phyloP scores from a whole-genome alignment of 2,888 invertebrate genomes.

The Dilophus febrilis region DNA sequence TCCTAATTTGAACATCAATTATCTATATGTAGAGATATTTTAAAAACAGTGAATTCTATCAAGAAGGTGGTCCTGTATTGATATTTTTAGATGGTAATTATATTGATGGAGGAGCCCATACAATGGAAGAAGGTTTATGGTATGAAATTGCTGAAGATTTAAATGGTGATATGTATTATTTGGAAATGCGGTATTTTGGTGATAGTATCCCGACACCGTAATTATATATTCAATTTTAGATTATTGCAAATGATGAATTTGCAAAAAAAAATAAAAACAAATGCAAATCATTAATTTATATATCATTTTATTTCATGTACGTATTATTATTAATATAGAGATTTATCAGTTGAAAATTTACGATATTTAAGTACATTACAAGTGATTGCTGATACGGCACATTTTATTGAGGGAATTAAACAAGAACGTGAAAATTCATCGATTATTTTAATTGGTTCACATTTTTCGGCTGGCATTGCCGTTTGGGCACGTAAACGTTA shows the following conservation, averaged over 20 bases:
- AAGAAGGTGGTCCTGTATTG: constrained; percentile 34
- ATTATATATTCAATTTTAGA: too few species aligned
- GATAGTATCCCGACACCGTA: constrained; percentile 44
- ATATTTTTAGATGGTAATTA: constrained; percentile 55
- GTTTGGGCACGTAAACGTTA: constrained; percentile 13
- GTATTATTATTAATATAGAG: too few species aligned
- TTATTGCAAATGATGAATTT: too few species aligned
- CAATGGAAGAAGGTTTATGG: constrained; percentile 38
- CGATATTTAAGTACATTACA: not conserved
- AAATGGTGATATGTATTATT: constrained; percentile 42
- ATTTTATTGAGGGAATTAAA: not conserved
- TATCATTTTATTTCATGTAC: too few species aligned
- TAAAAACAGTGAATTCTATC: constrained; percentile 25
- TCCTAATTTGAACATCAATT: too few species aligned
- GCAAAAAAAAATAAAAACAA: too few species aligned
- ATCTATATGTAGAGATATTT: constrained; percentile 23
- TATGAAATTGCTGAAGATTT: constrained; percentile 33
- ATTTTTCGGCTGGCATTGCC: not conserved
- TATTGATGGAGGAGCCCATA: constrained; percentile 33
- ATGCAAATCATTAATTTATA: too few species aligned
- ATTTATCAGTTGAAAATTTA: not conserved
- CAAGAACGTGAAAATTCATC: not conserved
- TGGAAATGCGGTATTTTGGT: constrained; percentile 63
- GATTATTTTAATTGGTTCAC: not conserved
- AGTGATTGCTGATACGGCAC: not conserved